A percentile compares a stretch with the other conserved stretches of the same genome.
Conservation (phyloP, 2,113 vertebrate genomes). For the Myrmophylax atrothorax region DNA sequence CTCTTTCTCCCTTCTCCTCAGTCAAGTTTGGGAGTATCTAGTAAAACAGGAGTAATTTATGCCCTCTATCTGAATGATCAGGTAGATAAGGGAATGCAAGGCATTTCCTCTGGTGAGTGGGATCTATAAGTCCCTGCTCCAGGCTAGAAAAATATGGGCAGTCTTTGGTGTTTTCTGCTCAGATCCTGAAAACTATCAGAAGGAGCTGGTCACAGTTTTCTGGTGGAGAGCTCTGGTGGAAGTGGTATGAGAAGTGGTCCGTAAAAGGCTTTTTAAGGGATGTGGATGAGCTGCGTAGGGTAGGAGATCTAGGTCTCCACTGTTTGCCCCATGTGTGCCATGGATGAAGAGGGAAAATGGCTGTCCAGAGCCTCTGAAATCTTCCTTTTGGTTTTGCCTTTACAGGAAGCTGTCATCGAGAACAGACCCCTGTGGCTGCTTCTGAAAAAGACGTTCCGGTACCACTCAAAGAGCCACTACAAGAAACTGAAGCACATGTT, state of each 20-base stretch:
- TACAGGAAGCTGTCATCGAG: constrained; percentile 76
- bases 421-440: constrained; percentile 73
- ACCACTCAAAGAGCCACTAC: constrained; percentile 74
- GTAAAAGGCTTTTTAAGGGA: neutral
- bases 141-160: neutral
- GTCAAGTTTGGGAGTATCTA: neutral
- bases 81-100: neutral
- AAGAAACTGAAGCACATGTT: constrained; percentile 62
- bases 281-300: neutral
- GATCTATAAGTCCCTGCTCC: neutral
- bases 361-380: neutral
- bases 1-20: neutral
- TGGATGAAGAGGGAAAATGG: neutral
- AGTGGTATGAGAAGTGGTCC: neutral
- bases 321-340: neutral
- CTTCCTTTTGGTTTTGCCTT: constrained; percentile 25
- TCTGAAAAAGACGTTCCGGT: constrained; percentile 67
- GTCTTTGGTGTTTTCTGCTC: neutral
- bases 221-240: neutral
- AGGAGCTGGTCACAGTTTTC: neutral
- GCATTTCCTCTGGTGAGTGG: neutral
- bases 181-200: neutral
- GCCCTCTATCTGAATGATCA: neutral
- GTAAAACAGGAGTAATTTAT: neutral
- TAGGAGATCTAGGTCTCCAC: neutral